phyloP scores from a whole-genome alignment of 2,888 invertebrate species.

The Polydrusus pterygomalis region DNA sequence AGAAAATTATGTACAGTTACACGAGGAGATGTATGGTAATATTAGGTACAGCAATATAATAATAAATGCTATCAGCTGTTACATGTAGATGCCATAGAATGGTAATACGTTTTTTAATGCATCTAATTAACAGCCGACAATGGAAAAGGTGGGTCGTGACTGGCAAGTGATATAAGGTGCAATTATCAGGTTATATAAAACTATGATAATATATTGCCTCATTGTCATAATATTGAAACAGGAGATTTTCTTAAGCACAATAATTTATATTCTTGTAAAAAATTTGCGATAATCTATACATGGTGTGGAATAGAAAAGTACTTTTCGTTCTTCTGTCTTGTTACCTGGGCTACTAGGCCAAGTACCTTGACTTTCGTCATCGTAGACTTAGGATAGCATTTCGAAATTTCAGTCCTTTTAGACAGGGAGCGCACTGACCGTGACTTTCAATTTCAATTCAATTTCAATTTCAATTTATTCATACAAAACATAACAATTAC shows the following conservation, averaged over 20 bases:
- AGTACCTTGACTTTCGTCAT: too few relatives aligned
- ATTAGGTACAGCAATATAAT: conserved; percentile 1
- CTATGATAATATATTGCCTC: conserved; percentile 22
- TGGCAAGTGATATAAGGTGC: conserved; percentile 9
- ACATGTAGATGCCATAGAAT: conserved; percentile 5
- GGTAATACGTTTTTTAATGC: conserved; percentile 6
- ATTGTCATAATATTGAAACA: conserved; percentile 16
- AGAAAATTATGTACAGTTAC: too few relatives aligned
- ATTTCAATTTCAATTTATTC: too few relatives aligned
- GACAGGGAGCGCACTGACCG: too few relatives aligned
- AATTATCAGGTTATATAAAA: conserved; percentile 33
- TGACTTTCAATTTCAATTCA: too few relatives aligned
- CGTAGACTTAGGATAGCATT: too few relatives aligned
- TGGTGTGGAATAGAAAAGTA: too few relatives aligned
- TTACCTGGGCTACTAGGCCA: too few relatives aligned
- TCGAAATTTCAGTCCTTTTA: too few relatives aligned
- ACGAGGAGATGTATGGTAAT: too few relatives aligned
- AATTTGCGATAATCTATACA: not conserved
- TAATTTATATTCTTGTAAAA: conserved; percentile 1
- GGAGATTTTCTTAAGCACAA: conserved; percentile 6
- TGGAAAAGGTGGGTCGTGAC: conserved; percentile 34
- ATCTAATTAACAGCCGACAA: conserved; percentile 22
- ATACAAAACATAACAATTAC: too few relatives aligned
- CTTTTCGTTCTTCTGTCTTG: too few relatives aligned
- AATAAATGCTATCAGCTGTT: not conserved